phyloP scores from a whole-genome alignment of 2,888 invertebrate species.

The Argyra leucocephala region DNA sequence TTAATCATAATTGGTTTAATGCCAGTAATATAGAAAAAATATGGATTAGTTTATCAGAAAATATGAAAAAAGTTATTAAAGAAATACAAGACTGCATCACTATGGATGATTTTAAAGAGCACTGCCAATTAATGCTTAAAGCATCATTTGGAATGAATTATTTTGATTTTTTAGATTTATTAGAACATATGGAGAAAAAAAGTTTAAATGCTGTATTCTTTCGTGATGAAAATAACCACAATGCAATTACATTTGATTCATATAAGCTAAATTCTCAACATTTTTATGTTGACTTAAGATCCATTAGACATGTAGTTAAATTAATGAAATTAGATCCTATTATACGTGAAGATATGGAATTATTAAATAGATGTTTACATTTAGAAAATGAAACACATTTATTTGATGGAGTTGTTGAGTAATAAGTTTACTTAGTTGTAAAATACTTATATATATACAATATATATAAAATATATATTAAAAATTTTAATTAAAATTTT shows the following conservation, averaged over 20 bases:
- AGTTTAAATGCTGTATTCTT: slow-evolving; percentile 35
- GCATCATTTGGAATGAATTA: slow-evolving; percentile 71
- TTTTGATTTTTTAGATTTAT: slow-evolving; percentile 55
- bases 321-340: slow-evolving; percentile 9
- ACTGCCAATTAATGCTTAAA: slow-evolving; percentile 74
- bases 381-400: slow-evolving; percentile 13
- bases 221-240: neutral
- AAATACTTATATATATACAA: neutral
- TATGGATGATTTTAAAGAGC: slow-evolving; percentile 61
- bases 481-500: neutral
- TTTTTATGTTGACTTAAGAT: slow-evolving; percentile 9
- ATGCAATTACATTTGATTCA: slow-evolving; percentile 7
- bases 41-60: slow-evolving; percentile 58
- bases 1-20: slow-evolving; percentile 98
- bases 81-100: slow-evolving; percentile 72
- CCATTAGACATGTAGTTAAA: slow-evolving; percentile 7
- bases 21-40: slow-evolving; percentile 69
- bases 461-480: too few relatives aligned
- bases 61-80: slow-evolving; percentile 57
- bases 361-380: slow-evolving; percentile 10
- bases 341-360: slow-evolving; percentile 10
- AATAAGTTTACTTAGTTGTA: neutral
- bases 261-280: slow-evolving; percentile 12
- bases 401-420: slow-evolving; percentile 11
- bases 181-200: slow-evolving; percentile 54